Conservation (phyloP, 2,113 vertebrate genomes). For the Gyps fulvus region DNA sequence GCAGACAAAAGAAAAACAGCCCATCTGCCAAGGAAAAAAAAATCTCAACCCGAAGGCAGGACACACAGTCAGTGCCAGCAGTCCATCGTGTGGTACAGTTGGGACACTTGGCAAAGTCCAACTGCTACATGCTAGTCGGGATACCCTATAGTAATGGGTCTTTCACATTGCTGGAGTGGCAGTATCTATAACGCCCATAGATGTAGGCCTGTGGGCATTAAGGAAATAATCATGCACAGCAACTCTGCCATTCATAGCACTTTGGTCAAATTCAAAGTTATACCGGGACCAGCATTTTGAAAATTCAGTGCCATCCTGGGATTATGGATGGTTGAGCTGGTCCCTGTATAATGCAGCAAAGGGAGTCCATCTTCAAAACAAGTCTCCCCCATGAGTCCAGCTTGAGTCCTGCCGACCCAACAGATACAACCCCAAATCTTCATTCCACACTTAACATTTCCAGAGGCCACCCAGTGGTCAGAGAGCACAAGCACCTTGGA, state of each 20-base stretch:
- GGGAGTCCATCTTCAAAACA: background rate
- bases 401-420: background rate
- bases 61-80: background rate
- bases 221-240: background rate
- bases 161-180: background rate
- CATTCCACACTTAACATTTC: background rate
- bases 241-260: background rate
- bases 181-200: background rate
- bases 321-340: background rate
- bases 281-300: background rate
- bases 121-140: background rate
- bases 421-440: background rate
- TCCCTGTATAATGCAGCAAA: background rate
- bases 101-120: background rate
- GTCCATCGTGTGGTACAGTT: rapidly evolving
- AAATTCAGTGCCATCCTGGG: background rate
- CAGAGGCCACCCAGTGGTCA: background rate
- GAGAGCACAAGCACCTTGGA: background rate
- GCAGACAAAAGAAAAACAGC: background rate
- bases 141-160: too few species aligned
- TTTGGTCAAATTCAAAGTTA: background rate
- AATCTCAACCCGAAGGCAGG: background rate
- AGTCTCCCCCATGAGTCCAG: background rate
- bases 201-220: background rate
- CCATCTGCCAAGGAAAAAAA: background rate